Evolutionary conservation across 2,113 vertebrate species (phyloP).

Genomic region (Leuciscus idus): DNA sequence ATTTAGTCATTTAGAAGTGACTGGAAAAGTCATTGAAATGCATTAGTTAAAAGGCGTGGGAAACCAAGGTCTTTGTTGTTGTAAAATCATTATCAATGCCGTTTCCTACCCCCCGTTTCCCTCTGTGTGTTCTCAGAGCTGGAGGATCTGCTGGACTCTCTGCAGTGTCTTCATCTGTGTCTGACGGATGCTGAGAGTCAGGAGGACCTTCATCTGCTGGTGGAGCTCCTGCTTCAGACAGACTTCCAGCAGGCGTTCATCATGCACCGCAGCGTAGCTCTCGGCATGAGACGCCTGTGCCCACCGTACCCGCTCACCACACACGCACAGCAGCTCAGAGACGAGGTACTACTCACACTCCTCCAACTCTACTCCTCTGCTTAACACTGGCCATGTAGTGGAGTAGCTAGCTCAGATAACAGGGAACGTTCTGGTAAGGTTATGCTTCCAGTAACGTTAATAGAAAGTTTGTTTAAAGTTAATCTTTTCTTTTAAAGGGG

Average conservation of each 20-base stretch:
- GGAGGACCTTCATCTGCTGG: constrained; percentile 86
- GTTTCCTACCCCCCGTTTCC: not conserved
- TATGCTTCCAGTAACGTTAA: too few species aligned
- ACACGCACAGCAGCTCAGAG: constrained; percentile 87
- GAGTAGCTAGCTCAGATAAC: too few species aligned
- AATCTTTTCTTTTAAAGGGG: too few species aligned
- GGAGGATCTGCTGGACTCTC: constrained; percentile 85
- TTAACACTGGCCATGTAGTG: too few species aligned
- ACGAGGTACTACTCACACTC: constrained; percentile 80
- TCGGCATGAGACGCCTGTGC: constrained; percentile 85
- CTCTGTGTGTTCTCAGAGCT: constrained; percentile 78
- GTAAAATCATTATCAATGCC: not conserved
- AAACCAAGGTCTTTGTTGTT: too few species aligned
- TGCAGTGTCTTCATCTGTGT: constrained; percentile 84
- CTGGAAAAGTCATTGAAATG: not conserved
- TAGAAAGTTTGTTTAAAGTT: too few species aligned
- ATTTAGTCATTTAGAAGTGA: not conserved
- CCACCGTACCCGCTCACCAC: constrained; percentile 86
- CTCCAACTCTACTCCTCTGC: too few species aligned
- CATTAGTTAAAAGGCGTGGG: not conserved
- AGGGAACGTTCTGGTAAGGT: too few species aligned
- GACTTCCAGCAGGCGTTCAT: constrained; percentile 91
- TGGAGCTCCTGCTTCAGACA: constrained; percentile 84
- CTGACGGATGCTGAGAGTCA: constrained; percentile 91
- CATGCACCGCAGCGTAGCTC: constrained; percentile 86